A percentile compares a stretch with the other conserved stretches of the same genome.
Conservation (phyloP, 2,113 vertebrate species). For the Sprattus sprattus region DNA sequence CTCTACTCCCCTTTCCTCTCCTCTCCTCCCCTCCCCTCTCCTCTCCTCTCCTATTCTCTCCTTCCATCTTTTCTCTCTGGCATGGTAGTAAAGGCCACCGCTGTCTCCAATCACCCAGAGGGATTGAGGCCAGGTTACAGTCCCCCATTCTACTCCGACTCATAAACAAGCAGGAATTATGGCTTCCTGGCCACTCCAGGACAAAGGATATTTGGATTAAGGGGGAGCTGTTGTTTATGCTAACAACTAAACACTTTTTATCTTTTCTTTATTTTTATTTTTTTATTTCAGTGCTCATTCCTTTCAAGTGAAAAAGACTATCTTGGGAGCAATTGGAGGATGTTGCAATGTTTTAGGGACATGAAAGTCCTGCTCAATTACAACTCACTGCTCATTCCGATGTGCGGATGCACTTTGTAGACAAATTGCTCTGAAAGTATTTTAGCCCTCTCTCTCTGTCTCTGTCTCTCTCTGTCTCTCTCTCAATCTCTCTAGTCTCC, state of each 20-base stretch:
- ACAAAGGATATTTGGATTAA: constrained; percentile 56
- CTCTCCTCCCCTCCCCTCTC: background rate
- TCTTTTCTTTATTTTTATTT: constrained; percentile 20
- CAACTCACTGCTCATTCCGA: background rate
- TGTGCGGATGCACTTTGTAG: background rate
- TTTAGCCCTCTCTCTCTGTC: background rate
- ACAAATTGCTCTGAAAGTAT: background rate
- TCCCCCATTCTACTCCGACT: background rate
- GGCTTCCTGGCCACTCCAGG: constrained; percentile 52
- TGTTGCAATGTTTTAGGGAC: background rate
- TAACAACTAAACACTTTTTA: constrained; percentile 27
- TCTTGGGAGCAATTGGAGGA: background rate
- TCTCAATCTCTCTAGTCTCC: constrained; percentile 13
- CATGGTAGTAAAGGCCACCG: background rate
- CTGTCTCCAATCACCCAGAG: constrained; percentile 1
- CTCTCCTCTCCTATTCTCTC: background rate
- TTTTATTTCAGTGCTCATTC: background rate
- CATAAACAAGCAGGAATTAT: constrained; percentile 54
- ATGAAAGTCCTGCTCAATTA: background rate
- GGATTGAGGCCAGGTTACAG: background rate
- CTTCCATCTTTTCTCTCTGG: background rate
- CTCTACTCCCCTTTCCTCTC: background rate
- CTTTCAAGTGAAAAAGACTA: background rate
- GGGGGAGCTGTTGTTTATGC: constrained; percentile 51
- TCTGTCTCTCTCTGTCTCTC: background rate